A percentile compares a stretch with the other conserved stretches of the same genome.
These are phyloP conservation scores for Amazona vittata DNA, from an alignment of 2,113 vertebrate genomes.

Conservation along the genomic window DNA sequence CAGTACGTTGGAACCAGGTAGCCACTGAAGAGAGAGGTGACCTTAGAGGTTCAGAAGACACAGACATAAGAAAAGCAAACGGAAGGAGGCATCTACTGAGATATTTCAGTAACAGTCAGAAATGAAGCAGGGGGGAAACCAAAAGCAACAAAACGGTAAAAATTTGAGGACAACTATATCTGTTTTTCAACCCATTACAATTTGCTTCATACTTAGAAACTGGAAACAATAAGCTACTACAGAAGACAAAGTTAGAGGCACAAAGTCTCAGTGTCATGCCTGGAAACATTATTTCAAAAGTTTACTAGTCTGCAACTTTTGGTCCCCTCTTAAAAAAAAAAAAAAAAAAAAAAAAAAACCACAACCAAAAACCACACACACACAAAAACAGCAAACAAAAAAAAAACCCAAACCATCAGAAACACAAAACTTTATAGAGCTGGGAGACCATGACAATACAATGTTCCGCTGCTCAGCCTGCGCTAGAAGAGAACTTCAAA, in stretches of 20 bases:
- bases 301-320: neutral
- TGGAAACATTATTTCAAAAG: neutral
- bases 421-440: neutral
- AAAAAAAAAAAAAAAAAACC: no score
- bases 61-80: neutral
- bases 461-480: neutral
- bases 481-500: neutral
- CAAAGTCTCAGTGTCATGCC: neutral
- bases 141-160: neutral
- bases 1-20: neutral
- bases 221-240: neutral
- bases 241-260: neutral
- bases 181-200: neutral
- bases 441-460: neutral
- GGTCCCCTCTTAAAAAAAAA: neutral
- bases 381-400: neutral
- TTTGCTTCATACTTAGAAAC: neutral
- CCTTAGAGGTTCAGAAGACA: neutral
- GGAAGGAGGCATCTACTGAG: neutral
- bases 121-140: accelerated
- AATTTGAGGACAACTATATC: neutral
- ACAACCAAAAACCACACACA: no score
- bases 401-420: neutral
- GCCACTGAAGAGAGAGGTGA: neutral
- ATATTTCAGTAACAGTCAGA: neutral